Evolutionary conservation across 2,888 invertebrate genomes (phyloP).

Genomic region (Trichogramma evanescens): DNA sequence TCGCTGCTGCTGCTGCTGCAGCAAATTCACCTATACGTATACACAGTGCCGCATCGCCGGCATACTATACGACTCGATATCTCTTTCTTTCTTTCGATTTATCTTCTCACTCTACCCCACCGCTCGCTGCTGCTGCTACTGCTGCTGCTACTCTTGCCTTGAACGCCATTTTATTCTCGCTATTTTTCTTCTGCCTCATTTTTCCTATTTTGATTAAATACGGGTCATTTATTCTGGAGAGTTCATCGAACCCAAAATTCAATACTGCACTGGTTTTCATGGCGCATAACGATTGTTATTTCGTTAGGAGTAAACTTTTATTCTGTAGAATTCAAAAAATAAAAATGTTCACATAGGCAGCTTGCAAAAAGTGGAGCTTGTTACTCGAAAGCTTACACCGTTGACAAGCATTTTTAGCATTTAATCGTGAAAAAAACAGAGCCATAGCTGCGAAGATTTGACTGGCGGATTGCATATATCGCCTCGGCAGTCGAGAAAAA

Average conservation of each 20-base stretch:
- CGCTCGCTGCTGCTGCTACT: slow-evolving; percentile 5
- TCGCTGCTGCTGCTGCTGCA: slow-evolving; percentile 9
- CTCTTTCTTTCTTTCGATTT: slow-evolving; percentile 23
- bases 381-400: too few species aligned
- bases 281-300: too few species aligned
- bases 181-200: too few species aligned
- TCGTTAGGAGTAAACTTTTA: too few species aligned
- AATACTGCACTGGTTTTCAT: not conserved
- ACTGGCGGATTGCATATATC: too few species aligned
- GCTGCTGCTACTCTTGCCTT: slow-evolving; percentile 15
- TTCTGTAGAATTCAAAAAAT: too few species aligned
- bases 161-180: not conserved
- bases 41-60: slow-evolving; percentile 5
- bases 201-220: not conserved
- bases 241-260: not conserved
- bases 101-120: slow-evolving; percentile 21
- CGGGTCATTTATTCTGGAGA: not conserved
- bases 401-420: too few species aligned
- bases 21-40: slow-evolving; percentile 22
- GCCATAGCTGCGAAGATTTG: too few species aligned
- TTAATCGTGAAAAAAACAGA: too few species aligned
- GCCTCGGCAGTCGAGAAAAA: not conserved
- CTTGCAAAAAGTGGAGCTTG: too few species aligned
- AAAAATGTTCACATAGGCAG: too few species aligned
- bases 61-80: slow-evolving; percentile 20